Conservation (phyloP, 2,888 invertebrate species). For the Unio delphinus region DNA sequence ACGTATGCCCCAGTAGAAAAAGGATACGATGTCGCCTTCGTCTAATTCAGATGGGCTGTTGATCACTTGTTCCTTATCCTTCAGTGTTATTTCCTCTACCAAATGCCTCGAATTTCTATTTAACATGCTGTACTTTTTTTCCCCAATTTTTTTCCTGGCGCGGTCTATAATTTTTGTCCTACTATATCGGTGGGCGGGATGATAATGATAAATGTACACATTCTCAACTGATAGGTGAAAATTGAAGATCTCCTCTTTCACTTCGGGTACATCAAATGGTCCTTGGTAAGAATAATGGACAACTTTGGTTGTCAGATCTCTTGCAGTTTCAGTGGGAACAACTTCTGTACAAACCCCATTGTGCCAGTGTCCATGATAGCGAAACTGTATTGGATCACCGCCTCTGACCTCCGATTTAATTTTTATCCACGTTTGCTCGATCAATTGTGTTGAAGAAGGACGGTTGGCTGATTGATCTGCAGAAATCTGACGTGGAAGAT, state of each 20-base stretch:
- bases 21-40: conserved; percentile 12
- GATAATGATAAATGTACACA: conserved; percentile 16
- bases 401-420: conserved; percentile 14
- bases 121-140: conserved; percentile 6
- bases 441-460: conserved; percentile 13
- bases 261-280: not conserved
- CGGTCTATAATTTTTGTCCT: conserved; percentile 9
- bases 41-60: conserved; percentile 1
- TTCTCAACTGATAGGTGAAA: conserved; percentile 15
- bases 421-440: conserved; percentile 4
- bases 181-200: not conserved
- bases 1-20: conserved; percentile 12
- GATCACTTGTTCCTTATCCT: conserved; percentile 7
- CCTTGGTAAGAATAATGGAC: conserved; percentile 11
- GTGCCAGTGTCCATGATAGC: conserved; percentile 2
- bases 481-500: no score
- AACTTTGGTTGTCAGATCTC: conserved; percentile 1
- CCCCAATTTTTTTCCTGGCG: conserved; percentile 12
- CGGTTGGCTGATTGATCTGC: not conserved
- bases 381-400: conserved; percentile 13
- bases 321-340: not conserved
- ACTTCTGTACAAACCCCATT: conserved; percentile 16
- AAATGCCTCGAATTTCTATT: conserved; percentile 12
- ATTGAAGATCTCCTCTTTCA: conserved; percentile 12
- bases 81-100: conserved; percentile 6